Evolutionary conservation across 2,797 vertebrate genomes (phyloP).

Genomic region (Podargus strigoides): DNA sequence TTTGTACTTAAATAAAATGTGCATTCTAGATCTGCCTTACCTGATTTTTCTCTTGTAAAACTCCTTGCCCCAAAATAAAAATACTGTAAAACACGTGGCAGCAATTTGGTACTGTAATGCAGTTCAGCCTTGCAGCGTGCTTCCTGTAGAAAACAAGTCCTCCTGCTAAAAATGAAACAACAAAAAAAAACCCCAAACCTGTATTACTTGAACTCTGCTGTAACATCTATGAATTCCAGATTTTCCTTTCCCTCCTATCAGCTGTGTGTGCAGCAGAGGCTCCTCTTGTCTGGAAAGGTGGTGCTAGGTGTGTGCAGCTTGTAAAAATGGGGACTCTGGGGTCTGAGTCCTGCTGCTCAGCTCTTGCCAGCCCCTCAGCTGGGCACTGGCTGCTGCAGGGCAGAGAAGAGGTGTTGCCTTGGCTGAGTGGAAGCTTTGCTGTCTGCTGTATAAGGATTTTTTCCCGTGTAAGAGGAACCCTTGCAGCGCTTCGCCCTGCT

Average conservation of each 20-base stretch:
- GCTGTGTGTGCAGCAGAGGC: not conserved
- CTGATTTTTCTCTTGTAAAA: slow-evolving; percentile 5
- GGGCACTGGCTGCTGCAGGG: accelerated
- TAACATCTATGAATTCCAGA: not conserved
- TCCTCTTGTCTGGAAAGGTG: not conserved
- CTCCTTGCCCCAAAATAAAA: not conserved
- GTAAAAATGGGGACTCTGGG: accelerated
- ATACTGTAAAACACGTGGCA: not conserved
- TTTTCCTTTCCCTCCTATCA: not conserved
- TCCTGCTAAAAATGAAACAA: not conserved
- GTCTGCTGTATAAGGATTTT: accelerated
- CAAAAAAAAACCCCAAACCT: not conserved
- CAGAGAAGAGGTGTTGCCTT: accelerated
- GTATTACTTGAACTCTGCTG: not conserved
- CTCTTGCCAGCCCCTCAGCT: accelerated
- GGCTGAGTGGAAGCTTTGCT: not conserved
- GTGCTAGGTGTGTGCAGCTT: not conserved
- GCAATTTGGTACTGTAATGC: not conserved
- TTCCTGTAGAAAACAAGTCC: not conserved
- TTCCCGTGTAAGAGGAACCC: not conserved
- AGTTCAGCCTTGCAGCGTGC: not conserved
- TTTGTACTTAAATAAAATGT: slow-evolving; percentile 83
- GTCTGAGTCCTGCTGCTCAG: not conserved
- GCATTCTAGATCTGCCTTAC: slow-evolving; percentile 66
- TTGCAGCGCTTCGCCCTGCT: not conserved